phyloP scores from a whole-genome alignment of 1,140 invertebrate genomes.

The Adelges cooleyi region DNA sequence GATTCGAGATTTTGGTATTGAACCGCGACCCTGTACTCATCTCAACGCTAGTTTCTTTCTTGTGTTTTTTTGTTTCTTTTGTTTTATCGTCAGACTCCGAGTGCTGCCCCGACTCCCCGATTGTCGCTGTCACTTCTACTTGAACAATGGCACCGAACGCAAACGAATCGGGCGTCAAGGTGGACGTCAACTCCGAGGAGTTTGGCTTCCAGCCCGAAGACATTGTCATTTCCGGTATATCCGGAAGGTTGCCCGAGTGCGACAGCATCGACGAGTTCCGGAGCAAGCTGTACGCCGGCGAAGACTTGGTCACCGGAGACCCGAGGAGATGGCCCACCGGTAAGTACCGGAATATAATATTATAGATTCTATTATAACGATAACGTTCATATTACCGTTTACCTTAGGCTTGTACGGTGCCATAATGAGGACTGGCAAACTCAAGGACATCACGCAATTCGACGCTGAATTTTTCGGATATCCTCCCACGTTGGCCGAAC shows the following conservation, averaged over 20 bases:
- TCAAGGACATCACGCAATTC: conserved; percentile 31
- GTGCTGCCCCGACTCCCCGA: too few relatives aligned
- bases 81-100: too few relatives aligned
- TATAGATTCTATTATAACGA: too few relatives aligned
- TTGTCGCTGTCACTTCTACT: too few relatives aligned
- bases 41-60: too few relatives aligned
- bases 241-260: conserved; percentile 49
- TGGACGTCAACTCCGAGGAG: conserved; percentile 3
- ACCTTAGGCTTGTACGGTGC: conserved; percentile 29
- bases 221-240: conserved; percentile 51
- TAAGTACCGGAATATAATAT: too few relatives aligned
- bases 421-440: conserved; percentile 28
- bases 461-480: conserved; percentile 32
- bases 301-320: conserved; percentile 48
- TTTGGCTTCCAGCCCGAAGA: conserved; percentile 23
- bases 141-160: conserved; percentile 6
- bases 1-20: too few relatives aligned
- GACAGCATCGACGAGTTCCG: conserved; percentile 48
- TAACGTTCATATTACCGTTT: too few relatives aligned
- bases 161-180: neutral
- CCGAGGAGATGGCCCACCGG: conserved; percentile 41
- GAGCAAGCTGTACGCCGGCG: conserved; percentile 40
- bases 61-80: too few relatives aligned
- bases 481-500: conserved; percentile 21
- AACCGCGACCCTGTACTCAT: too few relatives aligned